A percentile compares a stretch with the other conserved stretches of the same genome.
These are phyloP conservation scores for Cataglyphis livida DNA, from an alignment of 2,888 invertebrate species.

Conservation along the genomic window DNA sequence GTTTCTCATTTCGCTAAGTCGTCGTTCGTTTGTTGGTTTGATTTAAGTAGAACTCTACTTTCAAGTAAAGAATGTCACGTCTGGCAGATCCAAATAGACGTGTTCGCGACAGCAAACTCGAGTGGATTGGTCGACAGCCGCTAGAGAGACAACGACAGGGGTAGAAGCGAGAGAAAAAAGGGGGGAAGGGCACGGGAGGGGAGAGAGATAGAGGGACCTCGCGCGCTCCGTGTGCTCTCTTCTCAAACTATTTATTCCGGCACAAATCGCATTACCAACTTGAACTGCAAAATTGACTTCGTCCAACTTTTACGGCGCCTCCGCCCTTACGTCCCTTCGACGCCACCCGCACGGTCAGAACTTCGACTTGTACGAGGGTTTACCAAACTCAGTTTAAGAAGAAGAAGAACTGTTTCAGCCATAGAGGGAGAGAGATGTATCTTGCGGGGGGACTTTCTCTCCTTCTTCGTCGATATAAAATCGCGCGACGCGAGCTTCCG, in stretches of 20 bases:
- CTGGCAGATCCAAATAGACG: constrained; percentile 79
- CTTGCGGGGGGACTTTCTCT: constrained; percentile 74
- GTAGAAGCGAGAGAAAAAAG: constrained; percentile 44
- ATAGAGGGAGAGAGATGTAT: constrained; percentile 73
- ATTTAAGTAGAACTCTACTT: constrained; percentile 67
- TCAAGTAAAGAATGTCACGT: constrained; percentile 80
- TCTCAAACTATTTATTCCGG: constrained; percentile 82
- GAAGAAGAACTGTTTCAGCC: constrained; percentile 82
- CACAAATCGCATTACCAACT: constrained; percentile 86
- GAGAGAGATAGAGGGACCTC: constrained; percentile 48
- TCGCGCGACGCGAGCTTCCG: constrained; percentile 75
- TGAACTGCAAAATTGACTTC: constrained; percentile 85
- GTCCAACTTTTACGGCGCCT: constrained; percentile 84
- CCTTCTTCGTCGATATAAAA: constrained; percentile 78
- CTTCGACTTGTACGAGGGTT: constrained; percentile 84
- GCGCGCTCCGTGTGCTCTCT: constrained; percentile 60
- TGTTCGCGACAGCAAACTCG: constrained; percentile 80
- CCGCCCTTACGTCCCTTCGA: constrained; percentile 78
- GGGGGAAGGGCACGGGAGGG: constrained; percentile 17
- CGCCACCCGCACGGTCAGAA: constrained; percentile 81
- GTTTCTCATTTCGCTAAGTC: constrained; percentile 60
- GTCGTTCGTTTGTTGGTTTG: constrained; percentile 57
- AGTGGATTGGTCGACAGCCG: constrained; percentile 71
- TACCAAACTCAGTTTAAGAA: constrained; percentile 85
- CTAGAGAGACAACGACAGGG: constrained; percentile 62